These are phyloP conservation scores for Cephus cinctus DNA, from an alignment of 1,140 invertebrate species.

Conservation along the genomic window DNA sequence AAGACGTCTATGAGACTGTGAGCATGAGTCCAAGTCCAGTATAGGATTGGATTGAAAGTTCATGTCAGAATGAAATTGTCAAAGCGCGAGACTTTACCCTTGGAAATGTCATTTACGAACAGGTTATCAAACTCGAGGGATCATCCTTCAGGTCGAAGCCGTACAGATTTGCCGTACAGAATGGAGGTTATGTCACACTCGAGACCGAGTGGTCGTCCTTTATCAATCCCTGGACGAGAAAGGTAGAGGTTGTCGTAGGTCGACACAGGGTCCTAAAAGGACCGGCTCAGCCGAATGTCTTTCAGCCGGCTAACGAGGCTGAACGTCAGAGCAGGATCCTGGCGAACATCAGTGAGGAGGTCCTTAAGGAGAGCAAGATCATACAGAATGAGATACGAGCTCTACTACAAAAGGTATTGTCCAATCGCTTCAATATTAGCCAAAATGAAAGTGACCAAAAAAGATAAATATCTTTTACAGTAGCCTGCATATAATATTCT, in stretches of 20 bases:
- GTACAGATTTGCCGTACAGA: conserved; percentile 77
- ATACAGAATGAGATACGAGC: conserved; percentile 70
- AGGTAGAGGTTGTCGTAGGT: conserved; percentile 88
- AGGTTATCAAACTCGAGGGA: conserved; percentile 63
- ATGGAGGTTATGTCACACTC: conserved; percentile 77
- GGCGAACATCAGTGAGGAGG: conserved; percentile 55
- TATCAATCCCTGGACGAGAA: conserved; percentile 89
- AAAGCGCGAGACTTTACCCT: background rate
- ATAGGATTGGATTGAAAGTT: conserved; percentile 28
- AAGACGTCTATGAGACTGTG: conserved; percentile 82
- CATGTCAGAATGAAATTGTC: conserved; percentile 17
- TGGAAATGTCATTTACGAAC: conserved; percentile 1
- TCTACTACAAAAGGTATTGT: conserved; percentile 65
- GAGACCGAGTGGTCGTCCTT: conserved; percentile 94
- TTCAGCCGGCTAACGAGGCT: conserved; percentile 53
- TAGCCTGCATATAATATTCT: no score
- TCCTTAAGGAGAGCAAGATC: conserved; percentile 61
- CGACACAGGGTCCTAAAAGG: conserved; percentile 83
- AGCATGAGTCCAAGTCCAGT: conserved; percentile 42
- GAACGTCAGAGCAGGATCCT: conserved; percentile 48
- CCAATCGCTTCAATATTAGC: conserved; percentile 8
- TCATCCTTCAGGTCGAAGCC: conserved; percentile 74
- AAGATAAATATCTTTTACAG: conserved; percentile 4
- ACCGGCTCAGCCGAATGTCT: conserved; percentile 71
- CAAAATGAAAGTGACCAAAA: conserved; percentile 2